Conservation (phyloP, 2,113 vertebrate genomes). For the Emydura subglobosa region DNA sequence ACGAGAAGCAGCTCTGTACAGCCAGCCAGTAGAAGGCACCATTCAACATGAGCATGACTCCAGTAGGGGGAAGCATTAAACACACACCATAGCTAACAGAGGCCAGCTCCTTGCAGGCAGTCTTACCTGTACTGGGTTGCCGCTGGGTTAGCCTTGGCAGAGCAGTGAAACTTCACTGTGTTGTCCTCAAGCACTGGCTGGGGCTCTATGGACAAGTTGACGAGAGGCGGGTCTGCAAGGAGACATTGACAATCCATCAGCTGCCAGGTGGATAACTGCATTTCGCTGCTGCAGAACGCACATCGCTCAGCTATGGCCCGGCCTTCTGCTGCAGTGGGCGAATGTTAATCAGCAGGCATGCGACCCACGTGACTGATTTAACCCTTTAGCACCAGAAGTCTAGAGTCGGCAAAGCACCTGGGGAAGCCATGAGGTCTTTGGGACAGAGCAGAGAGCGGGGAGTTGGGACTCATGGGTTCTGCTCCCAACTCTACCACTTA, state of each 20-base stretch:
- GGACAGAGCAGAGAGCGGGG: background rate
- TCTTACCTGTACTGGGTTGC: constrained; percentile 96
- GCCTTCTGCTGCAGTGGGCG: background rate
- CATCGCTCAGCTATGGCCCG: accelerated
- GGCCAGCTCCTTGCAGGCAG: accelerated
- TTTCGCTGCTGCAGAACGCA: background rate
- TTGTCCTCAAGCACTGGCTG: constrained; percentile 96
- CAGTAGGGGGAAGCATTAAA: background rate
- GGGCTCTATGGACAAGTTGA: constrained; percentile 95
- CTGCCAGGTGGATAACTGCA: accelerated
- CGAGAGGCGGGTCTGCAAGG: constrained; percentile 91
- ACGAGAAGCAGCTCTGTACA: accelerated
- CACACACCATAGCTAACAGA: accelerated
- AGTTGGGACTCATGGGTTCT: background rate
- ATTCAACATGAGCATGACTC: accelerated
- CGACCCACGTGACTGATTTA: background rate
- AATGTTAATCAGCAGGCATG: background rate
- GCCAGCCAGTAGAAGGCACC: background rate
- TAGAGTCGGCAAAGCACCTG: background rate
- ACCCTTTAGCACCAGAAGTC: background rate
- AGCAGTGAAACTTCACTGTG: constrained; percentile 94
- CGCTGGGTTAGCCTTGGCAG: constrained; percentile 96
- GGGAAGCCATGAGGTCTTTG: background rate
- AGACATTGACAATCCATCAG: constrained; percentile 5
- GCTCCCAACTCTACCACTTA: background rate